Percentiles rank a stretch among this genome's conserved stretches.
Conservation (phyloP, 2,888 invertebrate species). For the Eupithecia vulgata region DNA sequence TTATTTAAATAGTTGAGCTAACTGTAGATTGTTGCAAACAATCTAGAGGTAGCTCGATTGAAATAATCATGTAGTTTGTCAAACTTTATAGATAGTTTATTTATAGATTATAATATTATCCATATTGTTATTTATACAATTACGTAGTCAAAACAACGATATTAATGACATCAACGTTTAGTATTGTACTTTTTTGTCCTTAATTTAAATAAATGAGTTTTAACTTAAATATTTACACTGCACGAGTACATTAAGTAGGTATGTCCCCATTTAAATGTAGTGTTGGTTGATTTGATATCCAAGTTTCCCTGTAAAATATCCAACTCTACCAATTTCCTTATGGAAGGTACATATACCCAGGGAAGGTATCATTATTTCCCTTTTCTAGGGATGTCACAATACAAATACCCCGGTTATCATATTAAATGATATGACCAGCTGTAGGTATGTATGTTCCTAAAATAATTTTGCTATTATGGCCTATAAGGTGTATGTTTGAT, state of each 20-base stretch:
- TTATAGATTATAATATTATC: background rate
- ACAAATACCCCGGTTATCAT: background rate
- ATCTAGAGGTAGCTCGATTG: no score
- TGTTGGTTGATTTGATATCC: constrained; percentile 1
- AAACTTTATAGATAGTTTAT: background rate
- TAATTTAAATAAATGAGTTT: background rate
- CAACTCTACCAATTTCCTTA: background rate
- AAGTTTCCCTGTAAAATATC: background rate
- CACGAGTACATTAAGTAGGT: background rate
- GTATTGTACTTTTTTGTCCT: background rate
- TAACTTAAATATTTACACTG: background rate
- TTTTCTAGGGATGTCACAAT: background rate
- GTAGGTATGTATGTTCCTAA: background rate
- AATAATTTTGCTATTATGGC: background rate
- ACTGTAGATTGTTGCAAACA: no score
- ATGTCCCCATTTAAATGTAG: background rate
- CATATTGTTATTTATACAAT: background rate
- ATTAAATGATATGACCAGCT: background rate
- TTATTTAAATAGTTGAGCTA: no score
- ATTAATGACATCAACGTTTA: background rate
- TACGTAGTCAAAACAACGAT: background rate
- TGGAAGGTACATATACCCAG: background rate
- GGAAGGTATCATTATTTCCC: no score
- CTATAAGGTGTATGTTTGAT: background rate
- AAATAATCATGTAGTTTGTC: background rate